Conservation (phyloP, 2,888 invertebrate species). For the Tipula vernalis region DNA sequence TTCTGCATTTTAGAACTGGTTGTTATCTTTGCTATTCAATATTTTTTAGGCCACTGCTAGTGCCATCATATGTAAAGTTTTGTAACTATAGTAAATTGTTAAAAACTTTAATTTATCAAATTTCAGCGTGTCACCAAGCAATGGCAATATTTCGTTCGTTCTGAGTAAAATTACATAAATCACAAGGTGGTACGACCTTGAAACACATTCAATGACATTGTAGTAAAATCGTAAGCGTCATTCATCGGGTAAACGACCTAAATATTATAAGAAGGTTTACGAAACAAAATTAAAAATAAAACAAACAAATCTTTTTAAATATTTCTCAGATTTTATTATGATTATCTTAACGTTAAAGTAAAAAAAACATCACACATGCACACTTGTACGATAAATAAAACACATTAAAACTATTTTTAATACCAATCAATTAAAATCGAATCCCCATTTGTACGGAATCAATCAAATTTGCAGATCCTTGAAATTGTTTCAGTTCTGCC, state of each 20-base stretch:
- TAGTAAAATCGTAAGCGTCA: neutral
- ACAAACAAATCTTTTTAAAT: neutral
- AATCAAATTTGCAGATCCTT: slow-evolving; percentile 46
- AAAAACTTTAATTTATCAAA: neutral
- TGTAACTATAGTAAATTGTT: neutral
- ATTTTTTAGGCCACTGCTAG: neutral
- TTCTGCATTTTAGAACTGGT: neutral
- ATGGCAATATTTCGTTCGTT: neutral
- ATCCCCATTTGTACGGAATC: slow-evolving; percentile 38
- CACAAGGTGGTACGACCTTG: neutral
- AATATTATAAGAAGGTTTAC: neutral
- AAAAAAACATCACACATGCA: neutral
- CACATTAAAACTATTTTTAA: neutral
- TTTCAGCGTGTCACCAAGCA: neutral
- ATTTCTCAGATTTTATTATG: neutral
- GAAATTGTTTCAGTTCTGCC: slow-evolving; percentile 41
- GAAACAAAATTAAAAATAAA: neutral
- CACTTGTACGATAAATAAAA: neutral
- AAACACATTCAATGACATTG: neutral
- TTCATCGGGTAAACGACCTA: neutral
- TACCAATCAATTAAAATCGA: neutral
- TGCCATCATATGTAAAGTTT: neutral
- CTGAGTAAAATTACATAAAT: neutral
- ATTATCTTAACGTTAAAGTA: neutral
- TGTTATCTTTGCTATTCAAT: neutral